Evolutionary conservation across 2,888 invertebrate genomes (phyloP).

Genomic region (Tupiocoris notatus): DNA sequence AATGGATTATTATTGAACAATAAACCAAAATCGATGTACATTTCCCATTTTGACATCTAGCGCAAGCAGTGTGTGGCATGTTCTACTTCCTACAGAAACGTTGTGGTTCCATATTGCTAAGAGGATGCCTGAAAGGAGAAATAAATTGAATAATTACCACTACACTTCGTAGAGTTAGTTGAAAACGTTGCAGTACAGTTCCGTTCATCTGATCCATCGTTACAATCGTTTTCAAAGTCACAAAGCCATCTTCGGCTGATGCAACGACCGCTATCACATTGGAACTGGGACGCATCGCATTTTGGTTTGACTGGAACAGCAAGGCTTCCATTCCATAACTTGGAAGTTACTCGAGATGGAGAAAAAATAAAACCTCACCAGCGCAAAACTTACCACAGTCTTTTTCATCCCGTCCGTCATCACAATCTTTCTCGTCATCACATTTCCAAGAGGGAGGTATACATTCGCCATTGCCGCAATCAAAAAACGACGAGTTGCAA

Average conservation of each 20-base stretch:
- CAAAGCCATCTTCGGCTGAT: conserved; percentile 62
- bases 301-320: conserved; percentile 54
- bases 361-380: conserved; percentile 44
- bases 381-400: conserved; percentile 48
- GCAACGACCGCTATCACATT: conserved; percentile 70
- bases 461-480: conserved; percentile 53
- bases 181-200: conserved; percentile 58
- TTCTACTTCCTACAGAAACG: too few relatives aligned
- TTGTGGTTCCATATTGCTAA: too few relatives aligned
- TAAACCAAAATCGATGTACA: too few relatives aligned
- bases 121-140: too few relatives aligned
- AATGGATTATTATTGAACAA: too few relatives aligned
- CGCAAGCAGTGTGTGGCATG: too few relatives aligned
- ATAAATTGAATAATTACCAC: too few relatives aligned
- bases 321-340: too few relatives aligned
- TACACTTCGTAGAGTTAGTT: conserved; percentile 21
- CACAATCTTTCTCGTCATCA: conserved; percentile 68
- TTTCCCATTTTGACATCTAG: too few relatives aligned
- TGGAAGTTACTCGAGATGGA: too few relatives aligned
- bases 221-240: conserved; percentile 79
- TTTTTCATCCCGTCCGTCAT: conserved; percentile 63
- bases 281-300: conserved; percentile 63
- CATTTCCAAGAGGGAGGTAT: conserved; percentile 64
- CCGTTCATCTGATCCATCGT: conserved; percentile 66
- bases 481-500: conserved; percentile 6